Conservation (phyloP, 2,113 vertebrate genomes). For the Plotosus lineatus region DNA sequence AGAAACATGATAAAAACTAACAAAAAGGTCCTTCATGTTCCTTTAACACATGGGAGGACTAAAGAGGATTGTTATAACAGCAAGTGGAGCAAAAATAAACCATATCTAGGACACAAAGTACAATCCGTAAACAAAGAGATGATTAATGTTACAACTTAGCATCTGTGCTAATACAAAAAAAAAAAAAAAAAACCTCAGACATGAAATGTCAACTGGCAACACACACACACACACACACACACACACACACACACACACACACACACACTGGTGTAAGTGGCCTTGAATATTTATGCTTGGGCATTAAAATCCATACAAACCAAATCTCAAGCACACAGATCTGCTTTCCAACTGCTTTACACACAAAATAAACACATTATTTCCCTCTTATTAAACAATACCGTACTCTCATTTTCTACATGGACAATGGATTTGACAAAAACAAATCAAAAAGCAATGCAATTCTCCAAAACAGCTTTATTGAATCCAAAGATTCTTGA, state of each 20-base stretch:
- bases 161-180: not conserved
- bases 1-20: conserved; percentile 50
- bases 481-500: not conserved
- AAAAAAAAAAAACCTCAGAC: not conserved
- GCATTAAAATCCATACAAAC: conserved; percentile 8
- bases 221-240: too few relatives aligned
- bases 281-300: not conserved
- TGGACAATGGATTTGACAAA: not conserved
- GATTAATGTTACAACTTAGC: not conserved
- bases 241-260: too few relatives aligned
- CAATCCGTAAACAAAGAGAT: conserved; percentile 1
- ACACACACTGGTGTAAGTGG: not conserved
- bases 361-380: conserved; percentile 11
- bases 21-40: conserved; percentile 12
- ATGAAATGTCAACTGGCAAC: not conserved
- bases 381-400: not conserved
- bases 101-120: conserved; percentile 9
- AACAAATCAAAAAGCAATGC: not conserved
- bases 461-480: conserved; percentile 6
- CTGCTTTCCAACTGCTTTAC: conserved; percentile 21
- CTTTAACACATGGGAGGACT: not conserved
- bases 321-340: not conserved
- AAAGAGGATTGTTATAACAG: conserved; percentile 31
- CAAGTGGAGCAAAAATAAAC: conserved; percentile 40
- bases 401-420: not conserved